phyloP scores from a whole-genome alignment of 2,113 vertebrate genomes.

The Pleuronectes platessa region DNA sequence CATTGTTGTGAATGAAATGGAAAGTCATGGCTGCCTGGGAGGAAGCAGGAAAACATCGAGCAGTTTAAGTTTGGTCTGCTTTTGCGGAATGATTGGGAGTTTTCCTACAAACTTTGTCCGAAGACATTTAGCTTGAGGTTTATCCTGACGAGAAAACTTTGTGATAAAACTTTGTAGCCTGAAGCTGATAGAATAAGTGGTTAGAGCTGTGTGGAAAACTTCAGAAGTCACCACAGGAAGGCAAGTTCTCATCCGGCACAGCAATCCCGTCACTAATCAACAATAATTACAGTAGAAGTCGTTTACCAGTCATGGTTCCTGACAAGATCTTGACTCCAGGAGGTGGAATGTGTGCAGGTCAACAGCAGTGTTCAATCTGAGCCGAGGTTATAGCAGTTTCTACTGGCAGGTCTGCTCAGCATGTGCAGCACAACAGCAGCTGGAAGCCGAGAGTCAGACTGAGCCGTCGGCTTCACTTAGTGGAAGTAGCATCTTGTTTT shows the following conservation, averaged over 20 bases:
- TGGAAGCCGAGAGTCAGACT: slow-evolving; percentile 16
- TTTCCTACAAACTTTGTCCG: neutral
- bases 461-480: slow-evolving; percentile 30
- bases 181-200: slow-evolving; percentile 2
- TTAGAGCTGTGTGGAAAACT: neutral
- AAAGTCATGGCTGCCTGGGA: neutral
- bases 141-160: neutral
- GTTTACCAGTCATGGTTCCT: neutral
- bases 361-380: slow-evolving; percentile 2
- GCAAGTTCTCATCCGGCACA: neutral
- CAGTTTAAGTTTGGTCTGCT: neutral
- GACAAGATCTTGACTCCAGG: neutral
- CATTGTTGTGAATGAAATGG: neutral
- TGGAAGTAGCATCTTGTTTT: slow-evolving; percentile 19
- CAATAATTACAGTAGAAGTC: slow-evolving; percentile 1
- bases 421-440: slow-evolving; percentile 1
- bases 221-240: neutral
- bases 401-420: slow-evolving; percentile 16
- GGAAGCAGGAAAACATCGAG: neutral
- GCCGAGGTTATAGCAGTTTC: neutral
- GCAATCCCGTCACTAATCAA: slow-evolving; percentile 7
- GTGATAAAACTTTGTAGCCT: slow-evolving; percentile 12
- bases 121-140: slow-evolving; percentile 5
- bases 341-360: slow-evolving; percentile 15
- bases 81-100: slow-evolving; percentile 1